Percentiles rank a stretch among this genome's conserved stretches.
Conservation (phyloP, 2,888 invertebrate genomes). For the Callimorpha dominula region DNA sequence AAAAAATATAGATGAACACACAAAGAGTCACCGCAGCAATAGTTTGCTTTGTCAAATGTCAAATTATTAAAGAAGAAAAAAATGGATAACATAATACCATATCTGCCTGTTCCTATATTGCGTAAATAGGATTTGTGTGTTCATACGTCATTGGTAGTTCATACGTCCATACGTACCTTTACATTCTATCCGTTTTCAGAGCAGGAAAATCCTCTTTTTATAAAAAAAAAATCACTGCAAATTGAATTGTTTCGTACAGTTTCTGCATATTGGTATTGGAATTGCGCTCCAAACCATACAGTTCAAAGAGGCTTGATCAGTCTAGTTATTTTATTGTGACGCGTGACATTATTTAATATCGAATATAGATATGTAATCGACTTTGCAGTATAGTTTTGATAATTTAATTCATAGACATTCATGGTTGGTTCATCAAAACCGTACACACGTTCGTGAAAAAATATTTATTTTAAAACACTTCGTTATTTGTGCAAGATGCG, state of each 20-base stretch:
- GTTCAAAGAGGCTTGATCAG: constrained; percentile 48
- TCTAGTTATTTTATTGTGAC: constrained; percentile 52
- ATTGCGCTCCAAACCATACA: constrained; percentile 43
- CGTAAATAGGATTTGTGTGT: no score
- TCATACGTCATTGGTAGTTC: no score
- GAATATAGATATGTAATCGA: constrained; percentile 38
- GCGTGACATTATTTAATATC: constrained; percentile 50
- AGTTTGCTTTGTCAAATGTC: no score
- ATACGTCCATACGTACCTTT: background rate
- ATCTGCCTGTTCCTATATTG: no score
- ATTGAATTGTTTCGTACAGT: constrained; percentile 48
- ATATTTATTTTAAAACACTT: background rate
- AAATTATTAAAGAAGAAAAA: no score
- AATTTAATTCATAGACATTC: background rate
- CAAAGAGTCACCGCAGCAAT: no score
- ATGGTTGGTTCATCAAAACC: background rate
- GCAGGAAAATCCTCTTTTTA: constrained; percentile 6
- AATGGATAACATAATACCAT: no score
- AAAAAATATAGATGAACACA: no score
- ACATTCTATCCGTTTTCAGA: constrained; percentile 6
- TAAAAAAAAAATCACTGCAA: constrained; percentile 42
- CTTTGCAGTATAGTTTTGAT: constrained; percentile 24
- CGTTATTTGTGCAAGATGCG: constrained; percentile 16
- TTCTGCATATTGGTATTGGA: constrained; percentile 49
- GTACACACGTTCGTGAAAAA: constrained; percentile 12